Percentiles rank a stretch among this genome's conserved stretches.
Conservation (phyloP, 1,140 invertebrate genomes). For the Rhopalosiphum maidis region DNA sequence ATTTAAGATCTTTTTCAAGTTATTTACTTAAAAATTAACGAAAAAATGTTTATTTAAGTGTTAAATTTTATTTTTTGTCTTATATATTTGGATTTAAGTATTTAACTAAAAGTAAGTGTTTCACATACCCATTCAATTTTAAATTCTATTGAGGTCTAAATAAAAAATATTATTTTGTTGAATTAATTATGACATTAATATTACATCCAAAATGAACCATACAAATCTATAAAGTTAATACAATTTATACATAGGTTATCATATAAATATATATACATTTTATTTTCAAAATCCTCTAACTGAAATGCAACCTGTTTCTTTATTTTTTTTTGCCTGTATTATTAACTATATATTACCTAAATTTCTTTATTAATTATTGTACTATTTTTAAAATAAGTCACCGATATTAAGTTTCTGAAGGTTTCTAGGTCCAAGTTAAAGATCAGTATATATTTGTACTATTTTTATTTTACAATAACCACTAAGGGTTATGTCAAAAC, state of each 20-base stretch:
- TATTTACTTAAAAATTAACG: not conserved
- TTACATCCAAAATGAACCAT: not conserved
- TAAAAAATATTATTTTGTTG: not conserved
- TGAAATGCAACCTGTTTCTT: not conserved
- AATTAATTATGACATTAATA: not conserved
- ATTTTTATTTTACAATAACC: not conserved
- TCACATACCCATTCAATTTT: not conserved
- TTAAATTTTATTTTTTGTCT: not conserved
- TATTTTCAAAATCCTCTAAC: not conserved
- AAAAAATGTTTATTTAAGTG: not conserved
- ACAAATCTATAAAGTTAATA: not conserved
- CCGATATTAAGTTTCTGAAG: not conserved
- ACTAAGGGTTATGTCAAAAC: too few species aligned
- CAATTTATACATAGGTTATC: not conserved
- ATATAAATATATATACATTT: not conserved
- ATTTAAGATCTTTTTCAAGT: not conserved
- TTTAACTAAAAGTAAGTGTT: slow-evolving; percentile 10
- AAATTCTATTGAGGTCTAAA: not conserved
- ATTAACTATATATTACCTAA: not conserved
- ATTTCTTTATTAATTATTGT: not conserved
- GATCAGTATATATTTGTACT: not conserved
- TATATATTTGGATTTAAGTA: not conserved
- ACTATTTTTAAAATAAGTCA: not conserved
- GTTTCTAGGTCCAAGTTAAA: not conserved
- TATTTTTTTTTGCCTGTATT: not conserved